Conservation (phyloP, 2,113 vertebrate genomes). For the Nothocercus nigrocapillus region DNA sequence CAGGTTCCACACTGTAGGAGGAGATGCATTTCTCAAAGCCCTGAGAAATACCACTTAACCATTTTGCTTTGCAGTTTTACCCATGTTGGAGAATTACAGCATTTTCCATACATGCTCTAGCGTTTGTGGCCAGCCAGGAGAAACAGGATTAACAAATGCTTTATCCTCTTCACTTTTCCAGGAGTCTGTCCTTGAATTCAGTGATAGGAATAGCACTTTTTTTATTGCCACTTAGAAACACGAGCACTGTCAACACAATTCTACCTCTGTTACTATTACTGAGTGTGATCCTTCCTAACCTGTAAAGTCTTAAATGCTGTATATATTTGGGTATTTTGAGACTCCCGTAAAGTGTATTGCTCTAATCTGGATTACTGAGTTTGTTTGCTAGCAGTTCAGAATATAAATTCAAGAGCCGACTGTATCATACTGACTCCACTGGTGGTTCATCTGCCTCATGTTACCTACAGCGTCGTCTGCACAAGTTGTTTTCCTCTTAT, state of each 20-base stretch:
- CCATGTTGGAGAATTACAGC: background rate
- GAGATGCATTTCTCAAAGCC: background rate
- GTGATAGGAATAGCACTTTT: constrained; percentile 74
- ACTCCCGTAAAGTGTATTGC: constrained; percentile 29
- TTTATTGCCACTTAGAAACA: constrained; percentile 44
- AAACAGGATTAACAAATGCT: constrained; percentile 56
- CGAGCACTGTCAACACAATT: constrained; percentile 35
- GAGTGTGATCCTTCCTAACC: constrained; percentile 75
- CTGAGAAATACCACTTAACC: background rate
- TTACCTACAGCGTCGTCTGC: constrained; percentile 29
- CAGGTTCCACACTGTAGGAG: background rate
- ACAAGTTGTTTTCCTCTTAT: background rate
- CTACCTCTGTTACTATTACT: constrained; percentile 67
- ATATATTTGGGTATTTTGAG: background rate
- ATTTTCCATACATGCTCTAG: background rate
- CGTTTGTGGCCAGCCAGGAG: background rate
- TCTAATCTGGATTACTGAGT: constrained; percentile 52
- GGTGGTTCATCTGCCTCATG: constrained; percentile 39
- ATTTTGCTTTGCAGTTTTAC: constrained; percentile 50
- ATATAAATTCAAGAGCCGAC: constrained; percentile 42
- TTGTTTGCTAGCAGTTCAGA: constrained; percentile 48
- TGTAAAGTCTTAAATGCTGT: constrained; percentile 42
- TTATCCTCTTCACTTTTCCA: constrained; percentile 71
- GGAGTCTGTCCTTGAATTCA: constrained; percentile 76
- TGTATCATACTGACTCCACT: constrained; percentile 43